A percentile compares a stretch with the other conserved stretches of the same genome.
Evolutionary conservation across 92 coral and sea anemone species (phyloP).

Genomic region (Epizoanthus illoricatus): DNA sequence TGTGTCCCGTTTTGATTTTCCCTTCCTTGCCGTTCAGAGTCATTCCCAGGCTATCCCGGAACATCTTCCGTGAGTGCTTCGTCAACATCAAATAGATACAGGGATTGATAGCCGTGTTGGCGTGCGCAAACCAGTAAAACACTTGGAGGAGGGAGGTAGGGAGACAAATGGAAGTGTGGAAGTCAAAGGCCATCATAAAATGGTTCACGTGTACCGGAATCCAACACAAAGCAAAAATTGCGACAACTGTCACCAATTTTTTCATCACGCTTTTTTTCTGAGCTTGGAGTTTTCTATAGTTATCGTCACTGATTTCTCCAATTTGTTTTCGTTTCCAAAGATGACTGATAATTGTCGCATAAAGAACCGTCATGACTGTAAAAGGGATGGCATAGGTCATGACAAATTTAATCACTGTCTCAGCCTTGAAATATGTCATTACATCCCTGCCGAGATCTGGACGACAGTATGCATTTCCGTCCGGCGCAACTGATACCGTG

Average conservation of each 20-base stretch:
- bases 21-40: not conserved
- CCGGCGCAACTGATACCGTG: constrained; percentile 1
- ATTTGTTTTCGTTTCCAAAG: constrained; percentile 68
- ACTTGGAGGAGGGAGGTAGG: constrained; percentile 30
- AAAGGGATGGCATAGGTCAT: constrained; percentile 65
- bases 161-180: constrained; percentile 30
- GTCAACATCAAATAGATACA: constrained; percentile 77
- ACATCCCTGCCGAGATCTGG: not conserved
- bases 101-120: constrained; percentile 71
- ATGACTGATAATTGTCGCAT: constrained; percentile 52
- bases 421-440: constrained; percentile 31
- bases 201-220: constrained; percentile 66
- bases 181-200: constrained; percentile 39
- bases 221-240: constrained; percentile 74
- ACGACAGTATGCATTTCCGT: not conserved
- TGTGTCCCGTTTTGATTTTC: not conserved
- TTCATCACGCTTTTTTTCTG: constrained; percentile 68
- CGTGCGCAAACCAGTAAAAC: constrained; percentile 54
- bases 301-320: constrained; percentile 53
- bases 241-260: constrained; percentile 72
- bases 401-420: constrained; percentile 53
- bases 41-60: constrained; percentile 27
- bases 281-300: constrained; percentile 50
- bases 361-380: constrained; percentile 62
- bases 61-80: constrained; percentile 59